Conservation (phyloP, 2,113 vertebrate genomes). For the Fregata magnificens region DNA sequence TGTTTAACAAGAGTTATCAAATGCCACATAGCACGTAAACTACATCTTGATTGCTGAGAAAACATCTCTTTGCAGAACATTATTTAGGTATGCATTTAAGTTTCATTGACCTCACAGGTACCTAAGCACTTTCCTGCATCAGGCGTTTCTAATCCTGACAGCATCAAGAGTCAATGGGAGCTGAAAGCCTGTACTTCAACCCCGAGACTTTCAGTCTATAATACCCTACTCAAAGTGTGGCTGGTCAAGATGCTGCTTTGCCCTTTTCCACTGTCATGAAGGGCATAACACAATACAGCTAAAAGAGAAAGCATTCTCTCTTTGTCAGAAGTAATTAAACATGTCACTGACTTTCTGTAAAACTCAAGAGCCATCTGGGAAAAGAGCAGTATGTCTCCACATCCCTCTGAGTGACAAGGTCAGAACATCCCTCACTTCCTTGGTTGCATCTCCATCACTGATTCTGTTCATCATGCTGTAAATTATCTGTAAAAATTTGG, state of each 20-base stretch:
- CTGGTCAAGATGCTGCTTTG: background rate
- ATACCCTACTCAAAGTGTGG: background rate
- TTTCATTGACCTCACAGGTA: background rate
- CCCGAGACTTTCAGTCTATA: background rate
- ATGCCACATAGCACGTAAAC: background rate
- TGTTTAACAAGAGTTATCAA: background rate
- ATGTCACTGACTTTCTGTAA: constrained; percentile 54
- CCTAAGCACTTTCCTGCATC: background rate
- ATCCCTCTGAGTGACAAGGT: constrained; percentile 67
- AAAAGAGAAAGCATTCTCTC: constrained; percentile 41
- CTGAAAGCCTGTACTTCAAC: background rate
- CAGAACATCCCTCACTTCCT: constrained; percentile 42
- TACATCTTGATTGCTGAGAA: background rate
- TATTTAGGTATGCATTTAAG: background rate
- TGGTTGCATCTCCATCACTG: constrained; percentile 47
- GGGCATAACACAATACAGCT: constrained; percentile 5
- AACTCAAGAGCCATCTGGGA: constrained; percentile 66
- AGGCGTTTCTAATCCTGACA: background rate
- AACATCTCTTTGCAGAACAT: background rate
- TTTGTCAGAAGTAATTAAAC: constrained; percentile 75
- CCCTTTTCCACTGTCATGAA: background rate
- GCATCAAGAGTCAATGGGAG: background rate
- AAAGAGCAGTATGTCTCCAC: constrained; percentile 55
- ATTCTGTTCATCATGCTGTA: constrained; percentile 59
- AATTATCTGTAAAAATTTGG: constrained; percentile 67